A percentile compares a stretch with the other conserved stretches of the same genome.
phyloP scores from a whole-genome alignment of 2,113 vertebrate genomes.

The Hippocampus comes region DNA sequence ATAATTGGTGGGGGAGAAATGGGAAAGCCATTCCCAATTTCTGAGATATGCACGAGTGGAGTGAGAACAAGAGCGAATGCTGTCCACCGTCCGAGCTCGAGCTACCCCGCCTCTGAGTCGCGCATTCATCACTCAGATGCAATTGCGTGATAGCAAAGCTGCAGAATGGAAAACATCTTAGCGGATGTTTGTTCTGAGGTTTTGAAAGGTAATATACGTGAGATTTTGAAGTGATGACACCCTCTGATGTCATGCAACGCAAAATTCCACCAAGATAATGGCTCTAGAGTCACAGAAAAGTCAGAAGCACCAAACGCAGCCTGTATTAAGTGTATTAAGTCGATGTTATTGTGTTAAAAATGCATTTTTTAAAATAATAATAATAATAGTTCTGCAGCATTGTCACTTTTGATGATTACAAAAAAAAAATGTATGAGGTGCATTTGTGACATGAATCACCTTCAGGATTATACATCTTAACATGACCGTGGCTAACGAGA shows the following conservation, averaged over 20 bases:
- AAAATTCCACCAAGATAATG: not conserved
- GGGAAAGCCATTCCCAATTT: slow-evolving; percentile 11
- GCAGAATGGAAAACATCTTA: slow-evolving; percentile 14
- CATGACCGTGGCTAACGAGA: too few relatives aligned
- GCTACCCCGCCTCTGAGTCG: slow-evolving; percentile 23
- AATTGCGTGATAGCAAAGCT: slow-evolving; percentile 17
- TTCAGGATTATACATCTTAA: too few relatives aligned
- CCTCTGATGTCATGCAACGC: not conserved
- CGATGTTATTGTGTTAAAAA: not conserved
- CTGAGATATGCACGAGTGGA: slow-evolving; percentile 37
- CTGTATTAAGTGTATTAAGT: not conserved
- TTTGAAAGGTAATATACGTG: not conserved
- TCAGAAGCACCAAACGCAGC: too few relatives aligned
- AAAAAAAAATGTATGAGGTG: too few relatives aligned
- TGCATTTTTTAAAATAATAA: not conserved
- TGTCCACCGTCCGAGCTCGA: slow-evolving; percentile 22
- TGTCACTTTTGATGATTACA: too few relatives aligned
- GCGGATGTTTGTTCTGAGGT: not conserved
- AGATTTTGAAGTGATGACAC: not conserved
- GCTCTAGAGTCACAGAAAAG: not conserved
- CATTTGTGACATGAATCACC: too few relatives aligned
- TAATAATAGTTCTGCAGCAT: too few relatives aligned
- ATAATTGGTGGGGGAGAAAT: slow-evolving; percentile 20
- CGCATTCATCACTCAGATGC: slow-evolving; percentile 25
- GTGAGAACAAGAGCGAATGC: slow-evolving; percentile 38